Evolutionary conservation across 2,888 invertebrate genomes (phyloP), one percentile per base, ranked within the genome.

Genomic region (Rhingia campestris): DNA sequence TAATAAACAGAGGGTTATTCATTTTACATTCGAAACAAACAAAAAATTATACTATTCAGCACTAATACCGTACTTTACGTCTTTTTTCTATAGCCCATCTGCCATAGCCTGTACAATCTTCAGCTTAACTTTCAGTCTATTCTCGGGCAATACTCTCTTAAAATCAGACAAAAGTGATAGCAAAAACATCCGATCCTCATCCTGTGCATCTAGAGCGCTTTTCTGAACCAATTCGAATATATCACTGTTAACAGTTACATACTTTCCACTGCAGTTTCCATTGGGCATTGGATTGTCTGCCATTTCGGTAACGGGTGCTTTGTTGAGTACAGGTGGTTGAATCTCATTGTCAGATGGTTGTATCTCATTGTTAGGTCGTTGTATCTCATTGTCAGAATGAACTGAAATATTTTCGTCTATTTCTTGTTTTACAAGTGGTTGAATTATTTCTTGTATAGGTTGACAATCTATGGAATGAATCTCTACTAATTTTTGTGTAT

Each of bases 171-270:
- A 66, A 12, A 87, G 59, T n/a, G 86, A 86, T 4, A 87, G 58
- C 33, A 87, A 45, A 72, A 87, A 87, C 87, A 87, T 87, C 9
- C 86, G 86, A 67, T 87, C 87, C 54, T 86, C 86, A 47, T 87
- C 87, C 6, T 82, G 56, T 2, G 70, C 54, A 10, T 84, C 84
- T 33, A 54, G 12, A 1, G 53, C 61, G 10, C n/a, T 54, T 22
- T 73, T 53, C 10, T 63, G 43, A 1, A 73, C 12, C 12, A 73
- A 6, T 5, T 73, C 72, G 0, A 63, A 53, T 12, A 73, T 63
- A 4, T 53, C 63, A 4, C 35, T 37, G 30, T 73, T 61, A 0
- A 73, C 7, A 9, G 10, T 10, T 2, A 49, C 49, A 30, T 30
- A 22, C 22, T 49, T 49, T 10, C 2, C 4, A 49, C 47, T 12